Conservation (phyloP, 2,888 invertebrate genomes). For the Amiota mariae region DNA sequence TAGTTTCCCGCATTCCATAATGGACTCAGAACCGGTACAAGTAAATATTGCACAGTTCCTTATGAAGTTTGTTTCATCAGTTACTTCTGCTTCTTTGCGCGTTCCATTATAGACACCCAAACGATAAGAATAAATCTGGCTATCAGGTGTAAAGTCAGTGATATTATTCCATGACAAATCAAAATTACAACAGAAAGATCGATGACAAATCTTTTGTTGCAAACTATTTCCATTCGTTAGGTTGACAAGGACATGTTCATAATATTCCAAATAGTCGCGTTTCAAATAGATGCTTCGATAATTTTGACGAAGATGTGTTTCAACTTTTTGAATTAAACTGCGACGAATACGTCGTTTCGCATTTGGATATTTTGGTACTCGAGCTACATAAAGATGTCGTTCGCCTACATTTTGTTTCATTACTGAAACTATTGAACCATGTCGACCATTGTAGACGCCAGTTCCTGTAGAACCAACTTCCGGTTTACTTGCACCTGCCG, state of each 20-base stretch:
- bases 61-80: slow-evolving; percentile 68
- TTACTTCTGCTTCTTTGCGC: slow-evolving; percentile 67
- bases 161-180: slow-evolving; percentile 48
- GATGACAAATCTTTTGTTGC: slow-evolving; percentile 42
- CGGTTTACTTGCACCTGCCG: slow-evolving; percentile 81
- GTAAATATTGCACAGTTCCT: slow-evolving; percentile 74
- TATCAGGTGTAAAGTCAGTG: neutral
- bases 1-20: slow-evolving; percentile 60
- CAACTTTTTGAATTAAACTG: neutral
- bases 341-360: slow-evolving; percentile 6
- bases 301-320: neutral
- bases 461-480: slow-evolving; percentile 79
- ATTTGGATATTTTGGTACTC: slow-evolving; percentile 58
- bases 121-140: slow-evolving; percentile 70
- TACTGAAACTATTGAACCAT: slow-evolving; percentile 55
- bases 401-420: slow-evolving; percentile 55
- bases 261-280: slow-evolving; percentile 56
- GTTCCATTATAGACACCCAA: slow-evolving; percentile 73
- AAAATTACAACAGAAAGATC: slow-evolving; percentile 62
- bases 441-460: slow-evolving; percentile 80
- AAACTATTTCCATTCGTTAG: slow-evolving; percentile 15
- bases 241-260: slow-evolving; percentile 45
- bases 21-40: slow-evolving; percentile 62
- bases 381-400: slow-evolving; percentile 59
- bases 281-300: slow-evolving; percentile 53